Conservation (phyloP, 2,113 vertebrate genomes). For the Parus major region DNA sequence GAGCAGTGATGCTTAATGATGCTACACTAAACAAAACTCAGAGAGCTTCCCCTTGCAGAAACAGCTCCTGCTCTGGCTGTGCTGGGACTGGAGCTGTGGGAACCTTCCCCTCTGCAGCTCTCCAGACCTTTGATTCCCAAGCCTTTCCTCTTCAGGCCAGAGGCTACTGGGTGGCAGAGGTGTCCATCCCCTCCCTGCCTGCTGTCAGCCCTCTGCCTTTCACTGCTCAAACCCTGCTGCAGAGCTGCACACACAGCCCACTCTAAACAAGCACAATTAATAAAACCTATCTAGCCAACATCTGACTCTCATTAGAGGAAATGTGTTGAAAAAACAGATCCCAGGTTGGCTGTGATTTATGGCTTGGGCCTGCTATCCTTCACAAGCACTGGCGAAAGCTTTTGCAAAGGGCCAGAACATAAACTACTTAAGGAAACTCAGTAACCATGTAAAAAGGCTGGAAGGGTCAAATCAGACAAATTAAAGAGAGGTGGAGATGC, state of each 20-base stretch:
- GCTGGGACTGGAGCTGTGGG: neutral
- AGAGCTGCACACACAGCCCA: neutral
- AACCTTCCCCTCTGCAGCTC: neutral
- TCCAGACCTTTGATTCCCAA: neutral
- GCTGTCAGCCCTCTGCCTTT: neutral
- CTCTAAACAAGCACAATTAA: slow-evolving; percentile 62
- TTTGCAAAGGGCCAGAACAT: slow-evolving; percentile 62
- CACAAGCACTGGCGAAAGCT: slow-evolving; percentile 51
- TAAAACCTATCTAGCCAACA: slow-evolving; percentile 57
- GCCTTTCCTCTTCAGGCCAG: neutral
- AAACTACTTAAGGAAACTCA: slow-evolving; percentile 61
- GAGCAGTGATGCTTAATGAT: neutral
- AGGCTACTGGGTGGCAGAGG: neutral
- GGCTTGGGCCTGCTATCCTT: slow-evolving; percentile 52
- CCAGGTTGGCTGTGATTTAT: slow-evolving; percentile 68
- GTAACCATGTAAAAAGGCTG: slow-evolving; percentile 48
- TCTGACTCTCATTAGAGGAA: slow-evolving; percentile 60
- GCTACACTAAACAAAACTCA: neutral
- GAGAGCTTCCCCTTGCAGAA: neutral
- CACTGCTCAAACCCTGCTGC: neutral
- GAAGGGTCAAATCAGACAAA: slow-evolving; percentile 53
- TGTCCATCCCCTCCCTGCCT: neutral
- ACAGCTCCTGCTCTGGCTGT: neutral
- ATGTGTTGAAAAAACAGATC: slow-evolving; percentile 65
- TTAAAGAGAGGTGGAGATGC: slow-evolving; percentile 17